Percentiles rank a stretch among this genome's conserved stretches.
Evolutionary conservation across 2,113 vertebrate genomes (phyloP).

Genomic region (Pan paniscus): DNA sequence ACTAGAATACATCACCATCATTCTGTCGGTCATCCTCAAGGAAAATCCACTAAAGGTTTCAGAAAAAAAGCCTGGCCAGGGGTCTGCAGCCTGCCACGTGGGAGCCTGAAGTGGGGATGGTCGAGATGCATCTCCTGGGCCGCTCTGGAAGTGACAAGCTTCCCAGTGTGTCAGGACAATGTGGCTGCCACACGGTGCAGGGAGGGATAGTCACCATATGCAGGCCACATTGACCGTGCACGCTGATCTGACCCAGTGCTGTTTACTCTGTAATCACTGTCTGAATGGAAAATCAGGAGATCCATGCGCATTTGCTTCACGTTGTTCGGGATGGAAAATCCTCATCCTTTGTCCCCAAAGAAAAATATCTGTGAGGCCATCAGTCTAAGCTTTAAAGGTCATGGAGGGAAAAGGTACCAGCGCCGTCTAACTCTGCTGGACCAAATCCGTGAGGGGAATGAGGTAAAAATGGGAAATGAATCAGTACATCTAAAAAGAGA

Average conservation of each 20-base stretch:
- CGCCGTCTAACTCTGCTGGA: not conserved
- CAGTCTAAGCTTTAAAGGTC: not conserved
- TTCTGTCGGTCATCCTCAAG: not conserved
- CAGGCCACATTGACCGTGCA: not conserved
- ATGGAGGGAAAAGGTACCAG: not conserved
- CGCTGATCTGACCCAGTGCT: accelerated
- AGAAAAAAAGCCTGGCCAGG: accelerated
- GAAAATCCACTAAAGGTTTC: not conserved
- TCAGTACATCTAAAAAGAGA: not conserved
- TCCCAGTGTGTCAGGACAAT: not conserved
- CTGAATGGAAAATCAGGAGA: not conserved
- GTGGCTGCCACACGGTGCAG: not conserved
- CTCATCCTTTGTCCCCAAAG: not conserved
- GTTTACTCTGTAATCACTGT: not conserved
- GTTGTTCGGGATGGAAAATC: not conserved
- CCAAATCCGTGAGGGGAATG: not conserved
- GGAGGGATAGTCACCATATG: not conserved
- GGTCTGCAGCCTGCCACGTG: not conserved
- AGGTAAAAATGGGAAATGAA: not conserved
- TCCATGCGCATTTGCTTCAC: accelerated
- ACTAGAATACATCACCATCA: accelerated
- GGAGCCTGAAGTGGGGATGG: not conserved
- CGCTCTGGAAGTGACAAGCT: not conserved
- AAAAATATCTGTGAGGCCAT: conserved; percentile 35
- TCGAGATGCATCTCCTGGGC: not conserved